Percentiles rank a stretch among this genome's conserved stretches.
Conservation (phyloP, 92 coral and sea anemone genomes). For the Paragorgia papillata region DNA sequence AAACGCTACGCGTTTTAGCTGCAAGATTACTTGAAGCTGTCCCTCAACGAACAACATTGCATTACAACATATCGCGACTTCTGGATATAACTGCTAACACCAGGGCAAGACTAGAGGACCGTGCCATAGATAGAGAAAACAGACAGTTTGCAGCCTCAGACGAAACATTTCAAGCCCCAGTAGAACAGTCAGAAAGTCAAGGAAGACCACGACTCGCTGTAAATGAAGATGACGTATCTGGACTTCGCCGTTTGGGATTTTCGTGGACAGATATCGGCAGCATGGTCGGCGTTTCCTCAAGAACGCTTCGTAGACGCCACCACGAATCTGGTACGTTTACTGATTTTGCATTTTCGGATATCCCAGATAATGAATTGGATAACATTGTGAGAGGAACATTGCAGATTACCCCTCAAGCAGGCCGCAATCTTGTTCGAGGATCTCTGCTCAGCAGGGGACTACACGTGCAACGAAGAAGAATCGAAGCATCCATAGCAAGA, state of each 20-base stretch:
- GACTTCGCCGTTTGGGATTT: constrained; percentile 8
- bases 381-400: constrained; percentile 8
- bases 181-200: constrained; percentile 6
- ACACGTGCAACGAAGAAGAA: constrained; percentile 11
- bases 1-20: constrained; percentile 11
- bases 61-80: neutral
- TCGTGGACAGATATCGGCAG: constrained; percentile 18
- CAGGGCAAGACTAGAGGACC: constrained; percentile 9
- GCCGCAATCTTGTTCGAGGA: constrained; percentile 31
- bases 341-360: neutral
- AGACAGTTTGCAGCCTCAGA: constrained; percentile 1
- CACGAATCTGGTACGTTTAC: neutral
- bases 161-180: constrained; percentile 5
- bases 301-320: constrained; percentile 28
- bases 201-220: constrained; percentile 30
- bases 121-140: constrained; percentile 9
- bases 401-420: constrained; percentile 19
- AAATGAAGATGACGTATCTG: neutral
- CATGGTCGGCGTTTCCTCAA: constrained; percentile 21
- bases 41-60: neutral
- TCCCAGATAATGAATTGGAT: constrained; percentile 9
- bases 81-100: neutral
- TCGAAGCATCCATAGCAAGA: constrained; percentile 12
- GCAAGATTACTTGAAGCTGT: constrained; percentile 17
- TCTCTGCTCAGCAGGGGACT: neutral